These are phyloP conservation scores for Hermaeophaga mercurialis DNA, from an alignment of 2,888 invertebrate genomes.

Conservation along the genomic window DNA sequence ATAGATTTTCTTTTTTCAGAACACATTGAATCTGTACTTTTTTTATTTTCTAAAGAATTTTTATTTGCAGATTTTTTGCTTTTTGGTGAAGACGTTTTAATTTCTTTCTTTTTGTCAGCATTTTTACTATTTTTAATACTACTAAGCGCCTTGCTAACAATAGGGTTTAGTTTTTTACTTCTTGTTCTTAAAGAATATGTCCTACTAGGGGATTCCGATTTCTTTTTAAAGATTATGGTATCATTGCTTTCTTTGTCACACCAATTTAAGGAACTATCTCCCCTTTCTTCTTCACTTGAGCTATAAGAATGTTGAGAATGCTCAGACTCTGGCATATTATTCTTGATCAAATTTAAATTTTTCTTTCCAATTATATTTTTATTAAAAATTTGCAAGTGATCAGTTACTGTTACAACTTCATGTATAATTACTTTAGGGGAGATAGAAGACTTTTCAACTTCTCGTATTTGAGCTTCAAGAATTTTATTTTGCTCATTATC, in stretches of 20 bases:
- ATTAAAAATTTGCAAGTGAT: slow-evolving; percentile 42
- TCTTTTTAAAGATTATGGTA: slow-evolving; percentile 37
- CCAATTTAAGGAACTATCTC: slow-evolving; percentile 12
- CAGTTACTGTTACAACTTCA: slow-evolving; percentile 13
- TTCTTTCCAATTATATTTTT: slow-evolving; percentile 49
- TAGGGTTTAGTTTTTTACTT: slow-evolving; percentile 5
- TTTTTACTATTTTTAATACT: background rate
- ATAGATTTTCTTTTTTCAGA: too few relatives aligned
- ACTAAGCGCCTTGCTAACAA: background rate
- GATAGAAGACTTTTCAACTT: slow-evolving; percentile 42
- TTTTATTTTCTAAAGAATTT: background rate
- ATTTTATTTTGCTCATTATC: slow-evolving; percentile 51
- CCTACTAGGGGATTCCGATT: slow-evolving; percentile 24
- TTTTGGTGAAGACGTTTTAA: background rate
- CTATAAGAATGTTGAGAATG: slow-evolving; percentile 20
- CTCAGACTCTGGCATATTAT: slow-evolving; percentile 10
- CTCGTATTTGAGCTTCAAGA: slow-evolving; percentile 48
- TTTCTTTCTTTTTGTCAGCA: too few relatives aligned
- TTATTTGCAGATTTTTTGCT: background rate
- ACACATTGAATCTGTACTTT: too few relatives aligned
- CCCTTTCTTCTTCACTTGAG: slow-evolving; percentile 1
- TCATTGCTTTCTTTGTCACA: slow-evolving; percentile 32
- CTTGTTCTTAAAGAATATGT: slow-evolving; percentile 30
- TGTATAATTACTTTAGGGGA: background rate
- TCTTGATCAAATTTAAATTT: slow-evolving; percentile 48